Evolutionary conservation across 1,140 invertebrate genomes (phyloP), one percentile per base, ranked within the genome.

Genomic region (Dreissena rostriformis): DNA sequence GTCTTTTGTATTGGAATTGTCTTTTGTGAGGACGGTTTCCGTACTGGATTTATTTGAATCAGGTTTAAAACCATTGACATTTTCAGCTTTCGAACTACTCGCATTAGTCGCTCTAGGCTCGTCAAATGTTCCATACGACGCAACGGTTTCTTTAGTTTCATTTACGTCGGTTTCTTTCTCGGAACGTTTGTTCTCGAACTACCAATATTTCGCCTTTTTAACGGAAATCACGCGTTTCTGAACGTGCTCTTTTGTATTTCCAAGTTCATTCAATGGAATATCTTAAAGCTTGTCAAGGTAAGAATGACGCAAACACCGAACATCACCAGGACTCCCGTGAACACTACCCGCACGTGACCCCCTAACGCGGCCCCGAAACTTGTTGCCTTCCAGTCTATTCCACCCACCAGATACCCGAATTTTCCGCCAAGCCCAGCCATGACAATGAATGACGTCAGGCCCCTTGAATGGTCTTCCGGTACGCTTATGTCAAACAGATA

Each of bases 341-440:
- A 92, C 10, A 99, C 98, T 0, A 97, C 97, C 80, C 97, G 95
- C 0, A 98, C 96, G 91, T 99, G 98, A 17, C 97, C 97, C 7
- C 98, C 88, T 5, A 92, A 87, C 15, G 89, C 82, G 0, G 85
- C 67, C 0, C 96, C 97, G 83, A 98, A 95, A 76, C 95, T 94
- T 63, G 95, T 95, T 90, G 98, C 97, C 68, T 90, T 90, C 98
- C 98, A 99, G 92, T 99, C 97, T 29, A 99, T 96, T 0, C 97
- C 98, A 19, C 98, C 98, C 87, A 99, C 95, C 5, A 96, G 96
- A 91, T 99, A 99, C 0, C 98, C 98, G 91, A 99, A 95, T 87
- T 97, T 97, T 17, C 98, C 98, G 11, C 98, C 98, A 0, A 99
- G 93, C 0, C 98, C 98, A 0, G 98, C 98, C 97, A 99, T 98